Conservation (phyloP, 2,797 vertebrate genomes). For the Pterois miles region DNA sequence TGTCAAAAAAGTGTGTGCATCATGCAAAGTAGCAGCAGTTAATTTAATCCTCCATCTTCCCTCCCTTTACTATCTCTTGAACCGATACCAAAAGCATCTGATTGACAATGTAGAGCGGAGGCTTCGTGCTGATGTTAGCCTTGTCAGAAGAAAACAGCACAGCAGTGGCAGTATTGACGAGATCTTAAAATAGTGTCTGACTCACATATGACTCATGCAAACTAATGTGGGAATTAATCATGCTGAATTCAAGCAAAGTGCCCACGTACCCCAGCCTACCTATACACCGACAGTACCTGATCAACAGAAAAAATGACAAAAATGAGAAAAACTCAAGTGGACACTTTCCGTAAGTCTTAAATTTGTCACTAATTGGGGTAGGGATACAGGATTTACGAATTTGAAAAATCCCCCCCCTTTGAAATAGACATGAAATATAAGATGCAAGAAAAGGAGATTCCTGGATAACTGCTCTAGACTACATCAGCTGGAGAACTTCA, state of each 20-base stretch:
- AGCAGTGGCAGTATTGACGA: background rate
- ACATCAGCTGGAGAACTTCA: background rate
- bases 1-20: background rate
- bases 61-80: background rate
- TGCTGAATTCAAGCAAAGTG: slow-evolving; percentile 19
- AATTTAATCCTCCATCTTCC: background rate
- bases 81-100: background rate
- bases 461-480: background rate
- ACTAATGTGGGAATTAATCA: slow-evolving; percentile 34
- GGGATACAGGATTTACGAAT: background rate
- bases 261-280: slow-evolving; percentile 19
- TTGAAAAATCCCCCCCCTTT: background rate
- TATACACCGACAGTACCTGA: slow-evolving; percentile 12
- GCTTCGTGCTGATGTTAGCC: slow-evolving; percentile 17
- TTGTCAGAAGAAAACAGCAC: slow-evolving; percentile 40
- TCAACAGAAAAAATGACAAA: background rate
- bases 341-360: no score
- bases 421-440: background rate
- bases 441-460: background rate
- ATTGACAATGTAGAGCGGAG: slow-evolving; percentile 14
- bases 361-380: background rate
- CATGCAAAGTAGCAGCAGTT: background rate
- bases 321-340: background rate
- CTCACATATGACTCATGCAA: slow-evolving; percentile 53
- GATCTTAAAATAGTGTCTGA: slow-evolving; percentile 42